A percentile compares a stretch with the other conserved stretches of the same genome.
Evolutionary conservation across 2,113 vertebrate genomes (phyloP).

Genomic region (Chionodraco myersi): DNA sequence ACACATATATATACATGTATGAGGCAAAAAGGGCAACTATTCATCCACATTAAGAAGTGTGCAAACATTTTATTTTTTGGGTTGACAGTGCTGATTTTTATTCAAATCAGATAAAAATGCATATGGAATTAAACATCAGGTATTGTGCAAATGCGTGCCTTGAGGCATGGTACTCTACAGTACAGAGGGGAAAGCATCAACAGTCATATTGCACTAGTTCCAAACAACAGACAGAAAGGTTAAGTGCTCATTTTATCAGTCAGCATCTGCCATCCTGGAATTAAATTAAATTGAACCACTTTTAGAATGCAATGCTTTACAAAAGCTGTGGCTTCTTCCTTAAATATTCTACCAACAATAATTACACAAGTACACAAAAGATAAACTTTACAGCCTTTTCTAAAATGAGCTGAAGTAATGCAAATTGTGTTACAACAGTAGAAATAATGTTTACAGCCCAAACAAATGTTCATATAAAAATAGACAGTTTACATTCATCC

Average conservation of each 20-base stretch:
- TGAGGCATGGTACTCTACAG: conserved; percentile 44
- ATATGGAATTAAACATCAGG: conserved; percentile 50
- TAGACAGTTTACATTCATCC: conserved; percentile 48
- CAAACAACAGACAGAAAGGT: conserved; percentile 15
- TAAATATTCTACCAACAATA: conserved; percentile 25
- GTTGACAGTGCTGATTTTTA: conserved; percentile 30
- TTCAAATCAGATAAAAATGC: conserved; percentile 48
- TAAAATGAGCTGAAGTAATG: conserved; percentile 4
- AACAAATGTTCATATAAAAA: conserved; percentile 57
- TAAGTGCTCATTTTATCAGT: conserved; percentile 27
- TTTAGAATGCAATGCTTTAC: conserved; percentile 20
- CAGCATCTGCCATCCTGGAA: not conserved
- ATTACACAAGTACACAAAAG: conserved; percentile 28
- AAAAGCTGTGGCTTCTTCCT: conserved; percentile 14
- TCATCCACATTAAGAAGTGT: conserved; percentile 17
- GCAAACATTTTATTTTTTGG: conserved; percentile 61
- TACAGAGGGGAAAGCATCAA: conserved; percentile 46
- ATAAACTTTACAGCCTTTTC: conserved; percentile 9
- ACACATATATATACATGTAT: not conserved
- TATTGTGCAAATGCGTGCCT: conserved; percentile 60
- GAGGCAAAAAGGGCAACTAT: not conserved
- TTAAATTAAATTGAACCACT: conserved; percentile 10
- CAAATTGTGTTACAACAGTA: conserved; percentile 11
- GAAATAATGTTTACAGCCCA: conserved; percentile 35
- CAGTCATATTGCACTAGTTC: conserved; percentile 52